Percentiles rank a stretch among this genome's conserved stretches.
These are phyloP conservation scores for Oscheius onirici DNA, from an alignment of 2,888 invertebrate genomes.

Conservation along the genomic window DNA sequence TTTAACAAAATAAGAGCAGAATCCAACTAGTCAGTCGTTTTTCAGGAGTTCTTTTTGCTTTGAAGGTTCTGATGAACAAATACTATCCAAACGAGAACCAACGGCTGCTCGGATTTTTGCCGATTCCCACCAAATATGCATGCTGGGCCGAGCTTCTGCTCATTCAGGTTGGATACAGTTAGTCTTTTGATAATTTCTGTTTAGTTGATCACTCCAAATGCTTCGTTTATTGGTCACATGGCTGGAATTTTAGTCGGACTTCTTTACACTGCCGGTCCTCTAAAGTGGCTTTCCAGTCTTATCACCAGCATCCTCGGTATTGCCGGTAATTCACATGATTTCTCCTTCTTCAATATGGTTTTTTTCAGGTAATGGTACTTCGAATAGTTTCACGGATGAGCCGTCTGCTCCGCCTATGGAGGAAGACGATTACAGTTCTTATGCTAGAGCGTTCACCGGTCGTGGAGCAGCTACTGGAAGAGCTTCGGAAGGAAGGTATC, in stretches of 20 bases:
- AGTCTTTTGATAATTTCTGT: slow-evolving; percentile 78
- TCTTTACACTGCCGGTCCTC: slow-evolving; percentile 76
- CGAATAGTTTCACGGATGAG: slow-evolving; percentile 14
- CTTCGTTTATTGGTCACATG: slow-evolving; percentile 78
- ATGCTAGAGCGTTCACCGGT: slow-evolving; percentile 3
- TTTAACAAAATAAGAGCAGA: not conserved
- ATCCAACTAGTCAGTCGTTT: not conserved
- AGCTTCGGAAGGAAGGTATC: not conserved
- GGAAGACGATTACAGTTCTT: not conserved
- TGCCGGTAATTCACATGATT: not conserved
- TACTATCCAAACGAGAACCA: slow-evolving; percentile 69
- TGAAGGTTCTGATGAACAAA: slow-evolving; percentile 76
- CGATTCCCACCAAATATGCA: slow-evolving; percentile 75
- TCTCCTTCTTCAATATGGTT: not conserved
- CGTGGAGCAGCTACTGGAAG: slow-evolving; percentile 2
- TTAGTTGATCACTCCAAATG: slow-evolving; percentile 77
- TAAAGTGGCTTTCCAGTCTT: slow-evolving; percentile 58
- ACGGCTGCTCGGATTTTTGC: slow-evolving; percentile 71
- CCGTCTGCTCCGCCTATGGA: slow-evolving; percentile 3
- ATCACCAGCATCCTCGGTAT: not conserved
- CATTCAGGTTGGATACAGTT: slow-evolving; percentile 78
- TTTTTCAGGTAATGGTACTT: not conserved
- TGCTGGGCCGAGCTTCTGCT: slow-evolving; percentile 78
- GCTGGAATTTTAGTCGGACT: slow-evolving; percentile 79
- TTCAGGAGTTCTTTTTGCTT: slow-evolving; percentile 77